phyloP scores from a whole-genome alignment of 2,797 vertebrate species.

The Catostomus latipinnis region DNA sequence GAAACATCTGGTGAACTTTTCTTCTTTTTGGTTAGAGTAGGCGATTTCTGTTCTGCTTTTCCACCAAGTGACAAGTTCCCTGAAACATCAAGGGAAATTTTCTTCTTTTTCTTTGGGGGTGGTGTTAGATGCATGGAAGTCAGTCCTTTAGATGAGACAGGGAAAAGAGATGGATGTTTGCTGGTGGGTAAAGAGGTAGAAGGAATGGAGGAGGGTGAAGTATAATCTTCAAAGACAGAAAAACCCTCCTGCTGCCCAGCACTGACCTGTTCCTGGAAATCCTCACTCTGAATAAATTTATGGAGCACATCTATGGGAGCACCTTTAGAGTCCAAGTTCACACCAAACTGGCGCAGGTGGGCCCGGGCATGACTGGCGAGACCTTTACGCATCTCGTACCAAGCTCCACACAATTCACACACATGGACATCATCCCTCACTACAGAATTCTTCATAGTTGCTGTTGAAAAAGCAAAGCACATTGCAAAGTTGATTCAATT shows the following conservation, averaged over 20 bases:
- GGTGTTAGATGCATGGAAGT: slow-evolving; percentile 67
- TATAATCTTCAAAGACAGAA: slow-evolving; percentile 42
- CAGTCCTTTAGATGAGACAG: slow-evolving; percentile 53
- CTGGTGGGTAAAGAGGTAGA: slow-evolving; percentile 64
- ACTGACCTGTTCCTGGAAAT: slow-evolving; percentile 65
- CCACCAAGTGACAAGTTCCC: not conserved
- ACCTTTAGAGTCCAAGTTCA: slow-evolving; percentile 83
- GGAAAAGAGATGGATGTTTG: slow-evolving; percentile 68
- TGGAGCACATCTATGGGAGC: slow-evolving; percentile 88
- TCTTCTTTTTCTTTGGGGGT: slow-evolving; percentile 69
- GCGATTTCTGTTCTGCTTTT: not conserved
- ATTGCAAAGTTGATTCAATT: not conserved
- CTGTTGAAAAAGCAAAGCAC: slow-evolving; percentile 44
- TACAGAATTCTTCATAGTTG: slow-evolving; percentile 49
- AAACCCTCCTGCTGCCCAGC: slow-evolving; percentile 58
- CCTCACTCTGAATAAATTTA: slow-evolving; percentile 79
- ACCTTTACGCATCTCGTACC: slow-evolving; percentile 91
- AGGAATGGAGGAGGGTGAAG: slow-evolving; percentile 53
- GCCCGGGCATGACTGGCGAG: slow-evolving; percentile 88
- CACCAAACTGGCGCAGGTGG: slow-evolving; percentile 91
- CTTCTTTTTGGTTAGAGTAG: no score
- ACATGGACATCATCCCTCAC: slow-evolving; percentile 71
- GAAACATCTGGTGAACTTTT: no score
- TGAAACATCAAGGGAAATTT: not conserved
- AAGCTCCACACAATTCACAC: slow-evolving; percentile 90